phyloP scores from a whole-genome alignment of 2,888 invertebrate genomes.

The Chrysodeixis includens region DNA sequence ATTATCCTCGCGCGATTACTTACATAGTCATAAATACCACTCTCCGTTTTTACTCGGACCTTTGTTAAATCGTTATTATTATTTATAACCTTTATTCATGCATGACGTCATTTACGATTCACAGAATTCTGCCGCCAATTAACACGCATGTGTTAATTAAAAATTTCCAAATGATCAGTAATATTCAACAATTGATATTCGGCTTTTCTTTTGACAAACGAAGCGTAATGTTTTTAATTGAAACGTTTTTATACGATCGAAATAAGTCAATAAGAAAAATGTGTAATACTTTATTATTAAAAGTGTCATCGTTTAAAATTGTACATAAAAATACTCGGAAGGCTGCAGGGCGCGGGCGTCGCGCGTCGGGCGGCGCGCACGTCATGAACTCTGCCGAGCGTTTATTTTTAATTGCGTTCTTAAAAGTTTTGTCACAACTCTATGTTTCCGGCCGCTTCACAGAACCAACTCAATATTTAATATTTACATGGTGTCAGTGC shows the following conservation, averaged over 20 bases:
- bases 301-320: conserved; percentile 45
- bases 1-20: conserved; percentile 49
- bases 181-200: background rate
- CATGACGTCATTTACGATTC: conserved; percentile 2
- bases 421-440: conserved; percentile 72
- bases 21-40: conserved; percentile 37
- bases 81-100: background rate
- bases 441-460: conserved; percentile 40
- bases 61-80: conserved; percentile 13
- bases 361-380: conserved; percentile 39
- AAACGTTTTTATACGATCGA: background rate
- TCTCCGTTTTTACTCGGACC: conserved; percentile 16
- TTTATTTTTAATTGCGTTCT: conserved; percentile 74
- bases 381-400: conserved; percentile 61
- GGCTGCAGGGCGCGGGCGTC: conserved; percentile 7
- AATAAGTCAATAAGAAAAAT: conserved; percentile 8
- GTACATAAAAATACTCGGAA: conserved; percentile 21
- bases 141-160: background rate
- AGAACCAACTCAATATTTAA: conserved; percentile 37
- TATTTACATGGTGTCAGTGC: conserved; percentile 21
- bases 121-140: background rate
- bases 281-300: conserved; percentile 21
- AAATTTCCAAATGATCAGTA: background rate
- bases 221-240: conserved; percentile 1
- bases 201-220: background rate